A percentile compares a stretch with the other conserved stretches of the same genome.
Evolutionary conservation across 2,113 vertebrate genomes (phyloP).

Genomic region (Vulpes ferrilata): DNA sequence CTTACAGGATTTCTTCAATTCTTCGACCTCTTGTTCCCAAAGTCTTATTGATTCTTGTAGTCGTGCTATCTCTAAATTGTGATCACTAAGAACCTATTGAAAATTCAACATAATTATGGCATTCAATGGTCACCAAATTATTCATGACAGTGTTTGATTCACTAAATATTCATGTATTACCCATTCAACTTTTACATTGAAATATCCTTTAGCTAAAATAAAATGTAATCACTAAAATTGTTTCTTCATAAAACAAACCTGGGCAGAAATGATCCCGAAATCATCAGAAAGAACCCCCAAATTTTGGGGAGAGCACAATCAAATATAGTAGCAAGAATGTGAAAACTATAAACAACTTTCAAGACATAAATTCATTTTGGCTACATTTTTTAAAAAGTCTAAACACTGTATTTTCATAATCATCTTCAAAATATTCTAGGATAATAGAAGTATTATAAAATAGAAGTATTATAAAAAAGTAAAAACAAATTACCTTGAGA

Average conservation of each 20-base stretch:
- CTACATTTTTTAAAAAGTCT: conserved; percentile 5
- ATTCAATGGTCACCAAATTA: neutral
- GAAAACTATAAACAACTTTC: neutral
- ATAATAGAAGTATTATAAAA: neutral
- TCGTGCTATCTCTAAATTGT: conserved; percentile 66
- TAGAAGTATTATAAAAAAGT: neutral
- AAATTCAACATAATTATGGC: conserved; percentile 61
- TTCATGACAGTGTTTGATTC: neutral
- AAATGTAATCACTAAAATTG: neutral
- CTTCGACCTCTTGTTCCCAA: conserved; percentile 45
- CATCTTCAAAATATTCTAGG: conserved; percentile 12
- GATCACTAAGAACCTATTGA: conserved; percentile 77
- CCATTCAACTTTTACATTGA: neutral
- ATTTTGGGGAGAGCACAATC: neutral
- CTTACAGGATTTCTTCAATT: neutral
- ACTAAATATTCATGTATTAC: conserved; percentile 13
- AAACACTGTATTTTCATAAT: conserved; percentile 36
- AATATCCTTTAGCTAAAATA: neutral
- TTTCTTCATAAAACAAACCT: conserved; percentile 25
- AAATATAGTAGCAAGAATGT: conserved; percentile 2
- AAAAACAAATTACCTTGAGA: neutral
- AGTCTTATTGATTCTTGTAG: conserved; percentile 56
- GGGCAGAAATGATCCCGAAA: conserved; percentile 48
- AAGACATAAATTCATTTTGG: conserved; percentile 31
- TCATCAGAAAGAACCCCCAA: neutral